phyloP scores from a whole-genome alignment of 2,113 vertebrate species.

The Pelmatolapia mariae region DNA sequence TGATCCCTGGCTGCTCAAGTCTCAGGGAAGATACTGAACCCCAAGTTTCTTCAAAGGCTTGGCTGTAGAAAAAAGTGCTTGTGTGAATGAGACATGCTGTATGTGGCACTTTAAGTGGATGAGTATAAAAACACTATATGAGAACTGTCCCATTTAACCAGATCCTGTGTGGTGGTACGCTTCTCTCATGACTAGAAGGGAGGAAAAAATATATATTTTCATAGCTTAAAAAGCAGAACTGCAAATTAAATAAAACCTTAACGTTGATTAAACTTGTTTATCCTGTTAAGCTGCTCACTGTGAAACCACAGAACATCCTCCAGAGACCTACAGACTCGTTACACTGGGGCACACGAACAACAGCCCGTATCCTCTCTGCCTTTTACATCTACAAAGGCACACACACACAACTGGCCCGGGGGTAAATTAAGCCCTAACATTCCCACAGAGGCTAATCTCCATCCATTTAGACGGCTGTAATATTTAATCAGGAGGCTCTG shows the following conservation, averaged over 20 bases:
- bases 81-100: background rate
- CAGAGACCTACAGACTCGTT: constrained; percentile 35
- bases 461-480: constrained; percentile 72
- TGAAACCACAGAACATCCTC: constrained; percentile 24
- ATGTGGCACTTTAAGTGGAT: background rate
- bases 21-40: background rate
- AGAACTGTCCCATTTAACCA: background rate
- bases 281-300: background rate
- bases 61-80: background rate
- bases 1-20: background rate
- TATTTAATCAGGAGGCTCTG: constrained; percentile 70
- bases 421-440: constrained; percentile 67
- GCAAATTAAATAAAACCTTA: background rate
- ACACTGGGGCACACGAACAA: constrained; percentile 13
- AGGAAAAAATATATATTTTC: background rate
- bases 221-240: background rate
- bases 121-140: background rate
- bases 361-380: background rate
- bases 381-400: background rate
- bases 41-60: background rate
- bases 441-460: constrained; percentile 72
- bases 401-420: constrained; percentile 42
- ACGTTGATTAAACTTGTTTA: background rate
- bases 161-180: background rate
- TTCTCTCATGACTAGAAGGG: background rate